phyloP scores from a whole-genome alignment of 2,113 vertebrate genomes.

The Athene cunicularia region DNA sequence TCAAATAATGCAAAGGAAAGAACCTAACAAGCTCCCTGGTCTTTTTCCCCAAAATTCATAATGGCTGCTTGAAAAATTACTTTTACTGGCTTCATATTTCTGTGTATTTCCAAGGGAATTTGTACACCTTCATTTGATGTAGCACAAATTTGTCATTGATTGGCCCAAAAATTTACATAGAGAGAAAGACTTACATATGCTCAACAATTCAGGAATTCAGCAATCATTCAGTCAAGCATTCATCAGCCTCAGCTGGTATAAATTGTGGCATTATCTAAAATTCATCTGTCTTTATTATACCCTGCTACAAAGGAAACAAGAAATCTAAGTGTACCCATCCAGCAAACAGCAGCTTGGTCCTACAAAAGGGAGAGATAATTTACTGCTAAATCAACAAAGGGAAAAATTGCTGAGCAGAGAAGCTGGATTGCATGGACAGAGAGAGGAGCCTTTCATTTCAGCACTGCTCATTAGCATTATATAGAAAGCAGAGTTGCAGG shows the following conservation, averaged over 20 bases:
- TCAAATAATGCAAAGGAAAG: neutral
- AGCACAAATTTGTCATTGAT: slow-evolving; percentile 1
- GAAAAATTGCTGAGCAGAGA: slow-evolving; percentile 47
- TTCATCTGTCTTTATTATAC: slow-evolving; percentile 71
- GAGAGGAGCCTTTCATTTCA: slow-evolving; percentile 38
- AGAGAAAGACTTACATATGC: slow-evolving; percentile 17
- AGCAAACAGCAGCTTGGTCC: slow-evolving; percentile 58
- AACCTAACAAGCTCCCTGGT: neutral
- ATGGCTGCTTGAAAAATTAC: slow-evolving; percentile 1
- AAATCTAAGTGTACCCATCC: slow-evolving; percentile 61
- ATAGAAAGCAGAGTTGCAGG: neutral
- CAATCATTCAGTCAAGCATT: slow-evolving; percentile 52
- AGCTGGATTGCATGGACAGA: slow-evolving; percentile 34
- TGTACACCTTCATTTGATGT: slow-evolving; percentile 22
- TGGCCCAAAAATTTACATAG: slow-evolving; percentile 57
- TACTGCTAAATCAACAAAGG: slow-evolving; percentile 61
- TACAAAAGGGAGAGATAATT: slow-evolving; percentile 67
- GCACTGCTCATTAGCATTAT: slow-evolving; percentile 8
- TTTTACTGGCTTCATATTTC: neutral
- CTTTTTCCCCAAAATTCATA: neutral
- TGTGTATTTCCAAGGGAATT: slow-evolving; percentile 9
- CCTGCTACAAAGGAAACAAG: slow-evolving; percentile 60
- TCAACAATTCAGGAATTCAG: slow-evolving; percentile 36
- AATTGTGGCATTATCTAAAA: slow-evolving; percentile 51
- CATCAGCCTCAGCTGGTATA: slow-evolving; percentile 65